Conservation (phyloP, 1,140 invertebrate species). For the Nylanderia fulva region DNA sequence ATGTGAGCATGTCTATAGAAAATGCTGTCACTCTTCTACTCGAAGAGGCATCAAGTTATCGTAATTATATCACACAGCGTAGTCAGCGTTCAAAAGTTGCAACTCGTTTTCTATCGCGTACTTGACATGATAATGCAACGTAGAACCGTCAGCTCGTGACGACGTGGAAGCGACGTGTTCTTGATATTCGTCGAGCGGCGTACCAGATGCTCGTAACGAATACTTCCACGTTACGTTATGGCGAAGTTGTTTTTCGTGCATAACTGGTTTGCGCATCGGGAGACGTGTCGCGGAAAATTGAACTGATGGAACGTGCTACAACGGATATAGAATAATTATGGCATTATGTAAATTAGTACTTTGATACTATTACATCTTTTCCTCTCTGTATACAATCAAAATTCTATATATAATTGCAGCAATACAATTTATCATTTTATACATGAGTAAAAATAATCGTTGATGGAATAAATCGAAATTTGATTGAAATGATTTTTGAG, state of each 20-base stretch:
- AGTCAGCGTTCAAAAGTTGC: conserved; percentile 45
- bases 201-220: conserved; percentile 40
- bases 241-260: conserved; percentile 20
- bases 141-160: conserved; percentile 24
- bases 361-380: neutral
- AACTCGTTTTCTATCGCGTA: conserved; percentile 25
- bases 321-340: neutral
- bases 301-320: neutral
- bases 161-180: conserved; percentile 34
- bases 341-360: conserved; percentile 4
- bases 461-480: too few species aligned
- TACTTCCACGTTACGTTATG: conserved; percentile 35
- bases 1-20: neutral
- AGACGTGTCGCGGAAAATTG: conserved; percentile 27
- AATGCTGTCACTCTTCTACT: neutral
- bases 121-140: conserved; percentile 42
- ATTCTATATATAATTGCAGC: too few species aligned
- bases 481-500: too few species aligned
- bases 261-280: neutral
- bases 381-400: too few species aligned
- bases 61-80: conserved; percentile 33
- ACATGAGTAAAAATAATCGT: too few species aligned
- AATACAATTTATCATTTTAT: too few species aligned
- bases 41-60: conserved; percentile 1
- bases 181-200: conserved; percentile 33